These are phyloP conservation scores for Cosmopolites sordidus DNA, from an alignment of 2,888 invertebrate species.

Conservation along the genomic window DNA sequence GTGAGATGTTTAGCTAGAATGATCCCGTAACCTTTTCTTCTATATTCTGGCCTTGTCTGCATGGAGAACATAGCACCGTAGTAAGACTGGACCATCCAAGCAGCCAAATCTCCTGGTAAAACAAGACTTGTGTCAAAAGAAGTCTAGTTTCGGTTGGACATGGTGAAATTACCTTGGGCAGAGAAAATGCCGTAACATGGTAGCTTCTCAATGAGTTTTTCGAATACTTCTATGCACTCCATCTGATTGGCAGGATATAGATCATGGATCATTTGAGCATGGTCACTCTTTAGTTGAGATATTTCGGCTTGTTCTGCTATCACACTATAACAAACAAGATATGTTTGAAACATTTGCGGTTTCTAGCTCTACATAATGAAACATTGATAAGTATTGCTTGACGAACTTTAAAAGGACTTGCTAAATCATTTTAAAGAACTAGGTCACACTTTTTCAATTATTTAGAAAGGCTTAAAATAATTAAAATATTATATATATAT, in stretches of 20 bases:
- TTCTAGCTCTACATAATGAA: too few species aligned
- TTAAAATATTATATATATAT: too few species aligned
- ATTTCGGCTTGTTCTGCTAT: slow-evolving; percentile 65
- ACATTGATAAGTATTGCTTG: too few species aligned
- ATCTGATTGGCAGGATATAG: slow-evolving; percentile 85
- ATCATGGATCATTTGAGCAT: slow-evolving; percentile 79
- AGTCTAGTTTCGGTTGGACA: not conserved
- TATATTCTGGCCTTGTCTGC: slow-evolving; percentile 63
- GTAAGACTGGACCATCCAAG: slow-evolving; percentile 89
- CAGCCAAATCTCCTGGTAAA: slow-evolving; percentile 64
- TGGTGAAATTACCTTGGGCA: slow-evolving; percentile 38
- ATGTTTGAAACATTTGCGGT: too few species aligned
- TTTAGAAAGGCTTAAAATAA: too few species aligned
- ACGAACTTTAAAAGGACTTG: too few species aligned
- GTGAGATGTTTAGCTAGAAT: slow-evolving; percentile 62
- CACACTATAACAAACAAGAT: slow-evolving; percentile 31
- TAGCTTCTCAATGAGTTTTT: slow-evolving; percentile 70
- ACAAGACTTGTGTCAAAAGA: not conserved
- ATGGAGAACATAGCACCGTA: slow-evolving; percentile 91
- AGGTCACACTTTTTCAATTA: too few species aligned
- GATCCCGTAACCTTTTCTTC: slow-evolving; percentile 60
- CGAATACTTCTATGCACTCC: slow-evolving; percentile 74
- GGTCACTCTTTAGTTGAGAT: slow-evolving; percentile 69
- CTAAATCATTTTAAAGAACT: too few species aligned
- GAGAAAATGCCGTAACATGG: slow-evolving; percentile 79